phyloP scores from a whole-genome alignment of 2,113 vertebrate species.

The Sorex araneus region DNA sequence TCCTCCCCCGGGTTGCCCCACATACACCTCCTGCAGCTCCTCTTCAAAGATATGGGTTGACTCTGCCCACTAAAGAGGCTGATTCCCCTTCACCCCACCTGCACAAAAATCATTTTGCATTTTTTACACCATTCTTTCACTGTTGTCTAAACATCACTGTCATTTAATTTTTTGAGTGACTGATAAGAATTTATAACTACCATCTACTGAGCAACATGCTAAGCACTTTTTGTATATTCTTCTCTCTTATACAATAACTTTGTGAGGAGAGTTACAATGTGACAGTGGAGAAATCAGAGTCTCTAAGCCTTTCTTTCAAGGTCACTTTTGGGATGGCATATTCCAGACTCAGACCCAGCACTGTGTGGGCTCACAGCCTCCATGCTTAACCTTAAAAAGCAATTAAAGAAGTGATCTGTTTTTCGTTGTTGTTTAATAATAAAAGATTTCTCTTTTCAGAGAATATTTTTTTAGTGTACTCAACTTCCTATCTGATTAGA shows the following conservation, averaged over 20 bases:
- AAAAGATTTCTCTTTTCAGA: background rate
- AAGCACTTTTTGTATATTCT: background rate
- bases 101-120: too few relatives aligned
- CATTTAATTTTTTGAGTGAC: background rate
- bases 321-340: background rate
- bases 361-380: rapidly evolving
- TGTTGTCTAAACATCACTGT: background rate
- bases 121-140: background rate
- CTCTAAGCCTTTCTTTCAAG: background rate
- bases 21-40: too few relatives aligned
- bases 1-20: too few relatives aligned
- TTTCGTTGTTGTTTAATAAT: background rate
- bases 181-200: background rate
- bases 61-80: too few relatives aligned
- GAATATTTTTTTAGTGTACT: background rate
- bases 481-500: slow-evolving; percentile 32
- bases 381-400: background rate
- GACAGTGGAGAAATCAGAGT: slow-evolving; percentile 11
- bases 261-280: background rate
- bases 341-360: background rate
- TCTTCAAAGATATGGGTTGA: too few relatives aligned
- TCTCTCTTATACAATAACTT: background rate
- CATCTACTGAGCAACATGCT: background rate
- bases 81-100: too few relatives aligned
- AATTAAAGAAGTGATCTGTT: background rate